Conservation (phyloP, 2,797 vertebrate species). For the Hoplostethus mediterraneus region DNA sequence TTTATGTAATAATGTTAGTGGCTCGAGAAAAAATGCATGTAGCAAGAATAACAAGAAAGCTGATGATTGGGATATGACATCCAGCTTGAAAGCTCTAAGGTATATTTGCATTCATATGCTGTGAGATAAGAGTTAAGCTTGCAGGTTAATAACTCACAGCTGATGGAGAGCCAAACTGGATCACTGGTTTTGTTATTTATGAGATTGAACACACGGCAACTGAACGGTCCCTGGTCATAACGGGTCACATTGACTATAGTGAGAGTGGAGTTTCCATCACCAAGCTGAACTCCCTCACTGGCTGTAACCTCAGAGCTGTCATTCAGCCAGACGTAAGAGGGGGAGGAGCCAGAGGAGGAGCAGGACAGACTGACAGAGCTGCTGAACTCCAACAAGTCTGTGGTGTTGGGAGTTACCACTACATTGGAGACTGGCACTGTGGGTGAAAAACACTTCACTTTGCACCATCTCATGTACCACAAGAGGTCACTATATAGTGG, state of each 20-base stretch:
- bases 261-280: slow-evolving; percentile 59
- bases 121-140: background rate
- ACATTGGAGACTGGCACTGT: slow-evolving; percentile 69
- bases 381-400: slow-evolving; percentile 71
- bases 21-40: no score
- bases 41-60: no score
- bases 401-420: slow-evolving; percentile 24
- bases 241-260: slow-evolving; percentile 69
- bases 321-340: slow-evolving; percentile 74
- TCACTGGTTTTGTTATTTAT: slow-evolving; percentile 55
- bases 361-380: slow-evolving; percentile 69
- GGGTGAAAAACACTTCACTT: background rate
- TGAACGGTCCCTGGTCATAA: slow-evolving; percentile 56
- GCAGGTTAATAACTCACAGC: slow-evolving; percentile 65
- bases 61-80: no score
- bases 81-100: no score
- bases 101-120: background rate
- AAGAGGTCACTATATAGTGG: no score
- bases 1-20: no score
- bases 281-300: slow-evolving; percentile 53
- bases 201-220: slow-evolving; percentile 57
- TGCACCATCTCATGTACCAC: no score
- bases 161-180: slow-evolving; percentile 48
- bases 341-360: slow-evolving; percentile 72
- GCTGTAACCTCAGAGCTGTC: slow-evolving; percentile 65